phyloP scores from a whole-genome alignment of 2,797 vertebrate genomes.

The Cynopterus sphinx region DNA sequence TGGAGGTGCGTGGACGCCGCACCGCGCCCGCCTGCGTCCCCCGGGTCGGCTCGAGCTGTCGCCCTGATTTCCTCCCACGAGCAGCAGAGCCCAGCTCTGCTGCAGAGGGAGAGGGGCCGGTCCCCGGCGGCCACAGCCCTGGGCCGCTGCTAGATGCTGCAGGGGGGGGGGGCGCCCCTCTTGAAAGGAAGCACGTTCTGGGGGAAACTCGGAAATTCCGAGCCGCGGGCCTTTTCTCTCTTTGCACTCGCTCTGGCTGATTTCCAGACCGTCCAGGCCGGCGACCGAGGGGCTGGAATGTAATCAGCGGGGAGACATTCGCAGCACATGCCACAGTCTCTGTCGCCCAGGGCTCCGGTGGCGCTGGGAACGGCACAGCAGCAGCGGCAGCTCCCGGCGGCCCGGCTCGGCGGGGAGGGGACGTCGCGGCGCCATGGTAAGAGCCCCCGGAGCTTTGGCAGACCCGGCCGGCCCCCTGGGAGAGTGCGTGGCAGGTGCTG shows the following conservation, averaged over 20 bases:
- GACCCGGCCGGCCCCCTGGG: conserved; percentile 63
- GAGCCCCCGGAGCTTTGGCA: conserved; percentile 76
- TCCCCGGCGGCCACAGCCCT: conserved; percentile 60
- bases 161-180: too few relatives aligned
- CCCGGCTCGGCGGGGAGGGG: conserved; percentile 71
- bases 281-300: conserved; percentile 83
- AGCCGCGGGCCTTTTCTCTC: conserved; percentile 72
- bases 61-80: conserved; percentile 65
- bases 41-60: conserved; percentile 66
- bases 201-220: conserved; percentile 77
- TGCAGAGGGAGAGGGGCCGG: conserved; percentile 48
- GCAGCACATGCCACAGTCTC: conserved; percentile 82
- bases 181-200: conserved; percentile 41
- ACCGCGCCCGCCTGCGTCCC: conserved; percentile 74
- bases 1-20: conserved; percentile 69
- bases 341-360: conserved; percentile 80
- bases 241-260: conserved; percentile 81
- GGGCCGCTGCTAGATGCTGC: too few relatives aligned
- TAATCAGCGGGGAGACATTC: conserved; percentile 83
- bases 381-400: conserved; percentile 77
- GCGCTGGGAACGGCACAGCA: conserved; percentile 75
- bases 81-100: conserved; percentile 69
- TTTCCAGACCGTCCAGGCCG: conserved; percentile 85
- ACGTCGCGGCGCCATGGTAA: conserved; percentile 84
- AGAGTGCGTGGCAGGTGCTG: conserved; percentile 34